phyloP scores from a whole-genome alignment of 2,113 vertebrate species.

The Felis catus region F.catus_Fca126_mat1.0 CM031412.1:235318001-235318500 shows the following conservation, averaged over 20 bases:
- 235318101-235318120: neutral
- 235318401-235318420: too few relatives aligned
- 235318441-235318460: neutral
- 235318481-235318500: neutral
- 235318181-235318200: neutral
- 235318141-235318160: neutral
- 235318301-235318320: neutral
- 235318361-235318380: neutral
- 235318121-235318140: neutral
- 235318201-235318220: neutral
- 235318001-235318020: neutral
- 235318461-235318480: neutral
- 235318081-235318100: neutral
- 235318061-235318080: neutral
- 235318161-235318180: accelerated
- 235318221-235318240: accelerated
- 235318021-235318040: neutral
- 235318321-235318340: too few relatives aligned
- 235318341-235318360: neutral
- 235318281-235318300: neutral
- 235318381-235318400: neutral
- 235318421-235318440: neutral
- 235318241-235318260: neutral
- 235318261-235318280: neutral
- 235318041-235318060: neutral